A percentile compares a stretch with the other conserved stretches of the same genome.
phyloP scores from a whole-genome alignment of 2,113 vertebrate genomes.

The Chaetodon auriga region DNA sequence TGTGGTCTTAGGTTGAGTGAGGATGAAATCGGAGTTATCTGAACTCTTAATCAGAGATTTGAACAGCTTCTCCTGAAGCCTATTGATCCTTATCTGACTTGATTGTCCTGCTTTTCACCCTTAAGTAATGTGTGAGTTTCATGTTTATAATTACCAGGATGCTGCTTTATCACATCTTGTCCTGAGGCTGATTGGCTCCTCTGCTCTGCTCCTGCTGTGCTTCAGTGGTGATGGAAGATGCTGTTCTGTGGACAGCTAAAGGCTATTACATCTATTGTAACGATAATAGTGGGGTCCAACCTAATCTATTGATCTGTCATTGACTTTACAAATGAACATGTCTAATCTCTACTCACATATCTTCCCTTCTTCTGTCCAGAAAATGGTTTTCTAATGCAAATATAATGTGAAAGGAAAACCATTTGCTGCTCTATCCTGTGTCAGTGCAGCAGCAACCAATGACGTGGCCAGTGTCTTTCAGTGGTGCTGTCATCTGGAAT shows the following conservation, averaged over 20 bases:
- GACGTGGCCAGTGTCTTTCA: neutral
- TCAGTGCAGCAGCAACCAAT: neutral
- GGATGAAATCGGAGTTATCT: conserved; percentile 28
- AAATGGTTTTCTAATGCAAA: neutral
- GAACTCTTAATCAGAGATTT: conserved; percentile 20
- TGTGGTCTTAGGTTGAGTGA: neutral
- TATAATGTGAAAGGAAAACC: neutral
- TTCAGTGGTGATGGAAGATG: conserved; percentile 54
- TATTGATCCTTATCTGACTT: conserved; percentile 38
- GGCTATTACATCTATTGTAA: conserved; percentile 54
- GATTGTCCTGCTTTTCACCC: conserved; percentile 6
- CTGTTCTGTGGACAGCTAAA: conserved; percentile 37
- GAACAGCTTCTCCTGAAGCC: conserved; percentile 22
- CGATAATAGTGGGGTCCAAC: conserved; percentile 16
- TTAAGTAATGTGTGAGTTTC: conserved; percentile 37
- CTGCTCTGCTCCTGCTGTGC: conserved; percentile 21
- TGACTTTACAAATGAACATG: conserved; percentile 41
- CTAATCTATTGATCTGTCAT: conserved; percentile 49
- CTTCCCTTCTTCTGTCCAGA: neutral
- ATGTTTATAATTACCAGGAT: conserved; percentile 59
- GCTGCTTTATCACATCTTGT: conserved; percentile 56
- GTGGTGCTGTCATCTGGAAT: neutral
- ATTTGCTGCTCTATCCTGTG: neutral
- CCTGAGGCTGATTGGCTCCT: conserved; percentile 37
- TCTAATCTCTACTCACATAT: neutral